Evolutionary conservation across 2,888 invertebrate genomes (phyloP), one percentile per base, ranked within the genome.

Genomic region (Andrena hattorfiana): DNA sequence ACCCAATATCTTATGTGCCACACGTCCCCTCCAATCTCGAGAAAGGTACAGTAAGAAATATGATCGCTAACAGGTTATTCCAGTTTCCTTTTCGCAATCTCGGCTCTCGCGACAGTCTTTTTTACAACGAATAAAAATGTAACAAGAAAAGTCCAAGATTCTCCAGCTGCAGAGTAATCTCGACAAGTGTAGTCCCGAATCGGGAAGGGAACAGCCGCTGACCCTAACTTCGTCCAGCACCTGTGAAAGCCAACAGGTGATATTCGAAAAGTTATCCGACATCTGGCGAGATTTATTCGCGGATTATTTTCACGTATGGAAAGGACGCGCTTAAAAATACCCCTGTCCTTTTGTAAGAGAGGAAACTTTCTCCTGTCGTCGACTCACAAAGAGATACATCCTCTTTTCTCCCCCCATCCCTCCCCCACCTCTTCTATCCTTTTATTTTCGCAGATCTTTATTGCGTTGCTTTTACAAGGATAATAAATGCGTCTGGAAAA

Each of bases 171-270:
- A 1, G 26, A 26, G 54, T 49, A 48, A 68, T 68, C 26, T 60
- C 32, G 16, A 8, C 64, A 54, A 42, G 20, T 13, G n/a, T 13
- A 42, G 26, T 13, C 20, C 30, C 13, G 23, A 75, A 75, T 75
- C 8, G 48, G 67, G 42, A 5, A 2, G 35, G 8, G 28, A 62
- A 73, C 64, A 26, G 54, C 20, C 49, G 28, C 35, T 20, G 10
- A 69, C 64, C 66, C 64, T 51, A 64, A 69, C 78, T 74, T 79
- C 35, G 51, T 62, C 56, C 49, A 20, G 13, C 60, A 48, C 49
- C 35, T 30, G 48, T 42, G 66, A 70, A 68, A 20, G 62, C 70
- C 83, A 84, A 84, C 83, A 84, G 83, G 83, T 83, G 83, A 84
- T 78, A 71, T 68, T 63, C 51, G 78, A 77, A 77, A 81, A 81